Evolutionary conservation across 2,797 vertebrate genomes (phyloP), one percentile per base, ranked within the genome.

Genomic region (Psittacula echo): DNA sequence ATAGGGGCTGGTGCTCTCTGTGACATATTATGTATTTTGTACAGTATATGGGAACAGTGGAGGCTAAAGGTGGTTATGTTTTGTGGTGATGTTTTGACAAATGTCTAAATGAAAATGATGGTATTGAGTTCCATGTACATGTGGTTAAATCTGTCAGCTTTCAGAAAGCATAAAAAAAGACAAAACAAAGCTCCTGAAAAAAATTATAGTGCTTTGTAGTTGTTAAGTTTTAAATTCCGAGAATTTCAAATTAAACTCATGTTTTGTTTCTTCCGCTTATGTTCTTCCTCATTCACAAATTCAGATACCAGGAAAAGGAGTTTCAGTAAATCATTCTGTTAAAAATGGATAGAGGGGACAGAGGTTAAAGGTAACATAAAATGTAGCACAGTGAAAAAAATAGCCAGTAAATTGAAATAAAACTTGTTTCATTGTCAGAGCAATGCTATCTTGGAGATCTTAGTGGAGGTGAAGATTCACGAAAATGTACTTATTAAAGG

Each of bases 111-210:
- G 64, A 47, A 86, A 87, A 81, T 44, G 37, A 61, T 34, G 64
- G 2, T 26, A 23, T 75, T 67, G 60, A 65, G 34, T 82, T 85
- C 29, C 0, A 1, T 0, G 0, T 81, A 32, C 0, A 0, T 19
- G 16, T 73, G n/a, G 11, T 75, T 81, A 81, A 78, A 61, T 75
- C 6, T 21, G 1, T 61, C 13, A 23, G 11, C 34, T 81, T 84
- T 84, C 37, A 72, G 66, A 92, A 89, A 56, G 50, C n/a, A 81
- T 34, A 61, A 56, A 60, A 84, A 84, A 83, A 54, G 16, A 13
- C 19, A 65, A 72, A 64, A 11, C 8, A 37, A n/a, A 18, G 8
- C 3, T 17, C 9, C 15, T 51, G 37, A 30, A 90, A 58, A 5
- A 85, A 81, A 81, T 4, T n/a, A 22, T 22, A 19, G 11, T 9